These are phyloP conservation scores for Anguilla megastoma DNA, from an alignment of 2,797 vertebrate species.

Conservation along the genomic window DNA sequence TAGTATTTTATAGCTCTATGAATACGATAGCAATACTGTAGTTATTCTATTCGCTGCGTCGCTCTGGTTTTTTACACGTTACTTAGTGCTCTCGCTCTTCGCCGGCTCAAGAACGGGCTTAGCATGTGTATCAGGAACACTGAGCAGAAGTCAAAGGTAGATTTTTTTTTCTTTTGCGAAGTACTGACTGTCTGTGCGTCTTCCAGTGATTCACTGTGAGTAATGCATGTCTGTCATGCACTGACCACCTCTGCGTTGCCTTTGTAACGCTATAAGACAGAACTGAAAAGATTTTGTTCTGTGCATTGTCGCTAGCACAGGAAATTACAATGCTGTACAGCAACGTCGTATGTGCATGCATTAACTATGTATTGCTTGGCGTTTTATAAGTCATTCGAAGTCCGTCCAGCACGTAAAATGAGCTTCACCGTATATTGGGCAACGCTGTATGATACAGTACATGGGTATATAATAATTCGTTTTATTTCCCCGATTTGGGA, in stretches of 20 bases:
- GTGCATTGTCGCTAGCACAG: background rate
- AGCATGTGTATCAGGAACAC: background rate
- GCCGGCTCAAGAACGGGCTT: background rate
- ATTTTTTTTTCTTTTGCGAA: background rate
- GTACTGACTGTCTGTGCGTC: background rate
- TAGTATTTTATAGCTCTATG: too few species aligned
- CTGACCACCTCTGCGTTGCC: too few species aligned
- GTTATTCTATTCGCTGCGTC: background rate
- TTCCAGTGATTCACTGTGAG: background rate
- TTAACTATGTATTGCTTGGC: background rate
- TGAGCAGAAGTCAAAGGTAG: background rate
- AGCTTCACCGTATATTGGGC: background rate
- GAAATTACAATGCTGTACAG: background rate
- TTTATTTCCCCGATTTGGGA: background rate
- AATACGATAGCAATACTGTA: background rate
- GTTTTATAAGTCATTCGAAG: background rate
- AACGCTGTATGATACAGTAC: background rate
- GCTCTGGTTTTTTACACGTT: background rate
- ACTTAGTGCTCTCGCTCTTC: background rate
- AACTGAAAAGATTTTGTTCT: background rate
- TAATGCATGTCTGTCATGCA: background rate
- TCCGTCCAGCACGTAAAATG: background rate
- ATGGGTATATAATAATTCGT: background rate
- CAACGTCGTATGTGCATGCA: background rate
- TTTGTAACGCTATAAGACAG: background rate